A percentile compares a stretch with the other conserved stretches of the same genome.
Conservation (phyloP, 2,888 invertebrate genomes). For the Drosophila mimetica region DNA sequence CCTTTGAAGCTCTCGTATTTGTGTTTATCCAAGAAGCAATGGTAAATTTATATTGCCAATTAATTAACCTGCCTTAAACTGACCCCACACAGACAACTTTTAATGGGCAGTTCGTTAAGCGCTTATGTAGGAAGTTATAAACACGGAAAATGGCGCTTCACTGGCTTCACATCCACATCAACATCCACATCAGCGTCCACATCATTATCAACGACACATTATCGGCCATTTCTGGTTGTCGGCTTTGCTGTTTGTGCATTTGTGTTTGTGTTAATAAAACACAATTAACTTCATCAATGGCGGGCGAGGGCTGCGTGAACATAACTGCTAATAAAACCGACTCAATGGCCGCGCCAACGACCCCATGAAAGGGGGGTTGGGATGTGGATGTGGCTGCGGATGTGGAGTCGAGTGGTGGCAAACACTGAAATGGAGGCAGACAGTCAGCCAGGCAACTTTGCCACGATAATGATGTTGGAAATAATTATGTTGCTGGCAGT, state of each 20-base stretch:
- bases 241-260: conserved; percentile 71
- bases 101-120: conserved; percentile 63
- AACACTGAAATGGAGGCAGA: conserved; percentile 26
- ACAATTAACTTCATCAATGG: conserved; percentile 84
- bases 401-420: conserved; percentile 35
- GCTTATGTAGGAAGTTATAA: conserved; percentile 71
- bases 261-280: conserved; percentile 84
- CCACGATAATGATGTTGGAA: conserved; percentile 67
- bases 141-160: conserved; percentile 63
- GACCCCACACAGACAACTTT: conserved; percentile 21
- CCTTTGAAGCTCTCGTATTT: background rate
- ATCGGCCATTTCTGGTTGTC: conserved; percentile 62
- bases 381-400: conserved; percentile 5
- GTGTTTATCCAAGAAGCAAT: background rate
- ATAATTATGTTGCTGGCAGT: conserved; percentile 62
- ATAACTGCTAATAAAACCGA: conserved; percentile 81
- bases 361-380: conserved; percentile 46
- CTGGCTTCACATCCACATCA: conserved; percentile 12
- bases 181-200: conserved; percentile 17
- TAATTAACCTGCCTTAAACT: conserved; percentile 14
- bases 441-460: conserved; percentile 19
- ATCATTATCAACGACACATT: conserved; percentile 73
- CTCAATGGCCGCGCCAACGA: conserved; percentile 72
- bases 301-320: conserved; percentile 56
- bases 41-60: conserved; percentile 11